phyloP scores from a whole-genome alignment of 1,140 invertebrate genomes.

The Anastrepha ludens region DNA sequence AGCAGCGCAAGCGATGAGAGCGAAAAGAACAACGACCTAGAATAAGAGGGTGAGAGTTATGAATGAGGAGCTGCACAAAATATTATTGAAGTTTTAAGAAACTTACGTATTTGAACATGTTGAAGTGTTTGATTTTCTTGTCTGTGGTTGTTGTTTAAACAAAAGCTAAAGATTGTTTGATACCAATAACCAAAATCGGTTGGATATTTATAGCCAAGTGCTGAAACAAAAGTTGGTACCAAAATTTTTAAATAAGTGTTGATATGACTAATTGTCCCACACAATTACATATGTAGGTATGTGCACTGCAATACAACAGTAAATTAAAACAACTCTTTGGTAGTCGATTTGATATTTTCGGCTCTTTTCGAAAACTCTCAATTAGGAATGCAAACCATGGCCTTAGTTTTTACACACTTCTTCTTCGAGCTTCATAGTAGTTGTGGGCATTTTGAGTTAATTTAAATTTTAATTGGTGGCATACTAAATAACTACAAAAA shows the following conservation, averaged over 20 bases:
- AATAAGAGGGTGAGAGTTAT: not conserved
- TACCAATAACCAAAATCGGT: not conserved
- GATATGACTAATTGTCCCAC: no score
- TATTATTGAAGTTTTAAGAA: not conserved
- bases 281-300: no score
- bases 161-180: conserved; percentile 3
- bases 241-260: no score
- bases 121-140: not conserved
- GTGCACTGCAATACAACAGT: no score
- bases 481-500: no score
- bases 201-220: conserved; percentile 37
- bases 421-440: no score
- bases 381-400: not conserved
- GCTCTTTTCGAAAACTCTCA: not conserved
- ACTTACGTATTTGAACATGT: conserved; percentile 57
- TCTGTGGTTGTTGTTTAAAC: not conserved
- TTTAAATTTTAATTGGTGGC: no score
- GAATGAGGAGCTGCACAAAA: not conserved
- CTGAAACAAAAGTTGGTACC: no score
- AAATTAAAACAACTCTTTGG: no score
- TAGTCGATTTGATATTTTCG: no score
- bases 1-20: conserved; percentile 59
- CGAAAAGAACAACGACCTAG: conserved; percentile 24
- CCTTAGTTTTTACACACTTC: not conserved
- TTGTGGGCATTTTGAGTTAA: no score